Conservation (phyloP, 2,797 vertebrate genomes). For the Echiichthys vipera region DNA sequence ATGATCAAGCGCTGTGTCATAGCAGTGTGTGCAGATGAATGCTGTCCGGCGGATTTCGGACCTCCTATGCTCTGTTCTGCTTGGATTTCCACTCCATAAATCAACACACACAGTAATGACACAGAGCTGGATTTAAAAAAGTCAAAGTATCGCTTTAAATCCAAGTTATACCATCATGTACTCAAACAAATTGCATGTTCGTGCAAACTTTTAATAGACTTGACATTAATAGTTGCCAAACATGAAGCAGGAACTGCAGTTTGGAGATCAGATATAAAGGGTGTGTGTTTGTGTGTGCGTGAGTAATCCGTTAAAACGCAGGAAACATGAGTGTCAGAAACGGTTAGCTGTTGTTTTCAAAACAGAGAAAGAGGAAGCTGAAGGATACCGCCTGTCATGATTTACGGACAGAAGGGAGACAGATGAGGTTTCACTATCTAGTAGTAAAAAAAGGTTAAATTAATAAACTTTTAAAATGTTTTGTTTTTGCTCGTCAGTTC, state of each 20-base stretch:
- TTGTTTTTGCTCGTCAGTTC: neutral
- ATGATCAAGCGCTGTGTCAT: too few relatives aligned
- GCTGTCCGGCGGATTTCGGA: too few relatives aligned
- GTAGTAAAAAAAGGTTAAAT: neutral
- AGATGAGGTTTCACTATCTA: conserved; percentile 30
- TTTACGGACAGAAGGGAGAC: conserved; percentile 31
- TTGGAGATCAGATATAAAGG: conserved; percentile 4
- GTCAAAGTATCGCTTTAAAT: too few relatives aligned
- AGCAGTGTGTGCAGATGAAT: too few relatives aligned
- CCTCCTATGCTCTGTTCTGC: too few relatives aligned
- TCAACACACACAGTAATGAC: too few relatives aligned
- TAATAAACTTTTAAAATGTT: neutral
- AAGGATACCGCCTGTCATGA: conserved; percentile 48
- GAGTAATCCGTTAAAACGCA: conserved; percentile 56
- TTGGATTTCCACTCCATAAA: too few relatives aligned
- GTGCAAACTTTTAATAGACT: neutral
- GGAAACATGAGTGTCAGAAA: conserved; percentile 66
- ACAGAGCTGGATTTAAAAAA: too few relatives aligned
- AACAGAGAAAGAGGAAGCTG: conserved; percentile 71
- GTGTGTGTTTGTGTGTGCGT: neutral
- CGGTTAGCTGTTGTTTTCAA: conserved; percentile 74
- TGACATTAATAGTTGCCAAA: neutral
- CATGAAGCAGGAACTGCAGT: conserved; percentile 26
- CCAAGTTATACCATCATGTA: too few relatives aligned
- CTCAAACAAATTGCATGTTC: neutral